Evolutionary conservation across 2,797 vertebrate genomes (phyloP).

Genomic region (Microctenopoma lineatum): DNA sequence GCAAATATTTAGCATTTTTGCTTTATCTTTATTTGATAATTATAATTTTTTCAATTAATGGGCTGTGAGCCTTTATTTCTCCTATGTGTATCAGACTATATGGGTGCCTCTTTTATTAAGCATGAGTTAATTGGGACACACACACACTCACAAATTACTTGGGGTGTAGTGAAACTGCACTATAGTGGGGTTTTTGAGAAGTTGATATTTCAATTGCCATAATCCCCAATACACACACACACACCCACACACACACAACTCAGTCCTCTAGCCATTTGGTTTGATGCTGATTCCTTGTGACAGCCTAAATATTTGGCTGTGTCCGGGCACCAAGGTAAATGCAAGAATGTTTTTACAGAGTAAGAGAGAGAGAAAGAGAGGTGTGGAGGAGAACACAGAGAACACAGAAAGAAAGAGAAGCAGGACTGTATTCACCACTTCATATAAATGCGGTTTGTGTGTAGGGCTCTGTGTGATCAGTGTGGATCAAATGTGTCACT

Average conservation of each 20-base stretch:
- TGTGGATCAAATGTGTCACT: slow-evolving; percentile 9
- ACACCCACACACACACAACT: slow-evolving; percentile 22
- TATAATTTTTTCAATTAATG: too few relatives aligned
- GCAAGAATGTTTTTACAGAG: slow-evolving; percentile 80
- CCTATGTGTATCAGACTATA: neutral
- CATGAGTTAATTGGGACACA: slow-evolving; percentile 23
- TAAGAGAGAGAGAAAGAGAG: slow-evolving; percentile 25
- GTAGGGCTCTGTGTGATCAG: slow-evolving; percentile 7
- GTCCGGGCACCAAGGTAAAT: slow-evolving; percentile 79
- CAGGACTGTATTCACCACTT: slow-evolving; percentile 18
- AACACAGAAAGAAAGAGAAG: slow-evolving; percentile 33
- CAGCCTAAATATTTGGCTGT: slow-evolving; percentile 83
- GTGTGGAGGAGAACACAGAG: slow-evolving; percentile 13
- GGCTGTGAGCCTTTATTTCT: too few relatives aligned
- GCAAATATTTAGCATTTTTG: too few relatives aligned
- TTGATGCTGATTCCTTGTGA: slow-evolving; percentile 79
- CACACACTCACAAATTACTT: slow-evolving; percentile 44
- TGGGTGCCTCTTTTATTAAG: slow-evolving; percentile 3
- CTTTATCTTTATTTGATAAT: too few relatives aligned
- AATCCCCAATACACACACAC: slow-evolving; percentile 45
- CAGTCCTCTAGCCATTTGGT: slow-evolving; percentile 67
- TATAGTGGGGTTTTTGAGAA: slow-evolving; percentile 49
- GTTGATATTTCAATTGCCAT: slow-evolving; percentile 73
- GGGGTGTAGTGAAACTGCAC: slow-evolving; percentile 36
- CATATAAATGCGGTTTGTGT: slow-evolving; percentile 38